A percentile compares a stretch with the other conserved stretches of the same genome.
These are phyloP conservation scores for Parus major DNA, from an alignment of 2,113 vertebrate genomes.

Conservation along the genomic window DNA sequence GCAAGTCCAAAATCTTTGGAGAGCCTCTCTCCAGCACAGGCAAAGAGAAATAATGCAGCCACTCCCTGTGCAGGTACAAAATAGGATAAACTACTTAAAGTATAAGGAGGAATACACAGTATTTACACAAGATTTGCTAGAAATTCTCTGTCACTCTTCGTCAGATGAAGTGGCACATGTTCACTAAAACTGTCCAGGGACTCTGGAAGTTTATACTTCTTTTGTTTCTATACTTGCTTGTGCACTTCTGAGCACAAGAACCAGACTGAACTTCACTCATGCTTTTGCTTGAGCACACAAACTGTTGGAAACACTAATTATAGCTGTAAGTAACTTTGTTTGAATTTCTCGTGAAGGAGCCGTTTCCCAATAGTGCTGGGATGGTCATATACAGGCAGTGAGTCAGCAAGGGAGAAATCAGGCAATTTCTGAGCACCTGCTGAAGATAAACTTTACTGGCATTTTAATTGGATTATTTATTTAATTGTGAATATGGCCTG, in stretches of 20 bases:
- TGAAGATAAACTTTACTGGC: neutral
- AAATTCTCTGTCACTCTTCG: neutral
- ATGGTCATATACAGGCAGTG: neutral
- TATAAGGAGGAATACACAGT: neutral
- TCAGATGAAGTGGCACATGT: neutral
- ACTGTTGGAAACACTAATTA: neutral
- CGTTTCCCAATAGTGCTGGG: neutral
- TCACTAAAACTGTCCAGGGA: neutral
- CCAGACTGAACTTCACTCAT: neutral
- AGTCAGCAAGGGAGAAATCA: neutral
- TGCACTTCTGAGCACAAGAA: neutral
- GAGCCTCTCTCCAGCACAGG: neutral
- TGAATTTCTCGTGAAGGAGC: neutral
- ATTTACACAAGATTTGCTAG: neutral
- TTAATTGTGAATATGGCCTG: neutral
- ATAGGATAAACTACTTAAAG: neutral
- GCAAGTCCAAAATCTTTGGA: neutral
- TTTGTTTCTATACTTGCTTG: neutral
- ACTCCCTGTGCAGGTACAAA: neutral
- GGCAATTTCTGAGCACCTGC: neutral
- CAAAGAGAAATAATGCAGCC: neutral
- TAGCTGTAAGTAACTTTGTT: neutral
- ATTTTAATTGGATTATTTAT: slow-evolving; percentile 9
- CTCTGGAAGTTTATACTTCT: neutral
- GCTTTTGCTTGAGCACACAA: neutral